These are phyloP conservation scores for Frankliniella fusca DNA, from an alignment of 2,888 invertebrate genomes.

Conservation along the genomic window DNA sequence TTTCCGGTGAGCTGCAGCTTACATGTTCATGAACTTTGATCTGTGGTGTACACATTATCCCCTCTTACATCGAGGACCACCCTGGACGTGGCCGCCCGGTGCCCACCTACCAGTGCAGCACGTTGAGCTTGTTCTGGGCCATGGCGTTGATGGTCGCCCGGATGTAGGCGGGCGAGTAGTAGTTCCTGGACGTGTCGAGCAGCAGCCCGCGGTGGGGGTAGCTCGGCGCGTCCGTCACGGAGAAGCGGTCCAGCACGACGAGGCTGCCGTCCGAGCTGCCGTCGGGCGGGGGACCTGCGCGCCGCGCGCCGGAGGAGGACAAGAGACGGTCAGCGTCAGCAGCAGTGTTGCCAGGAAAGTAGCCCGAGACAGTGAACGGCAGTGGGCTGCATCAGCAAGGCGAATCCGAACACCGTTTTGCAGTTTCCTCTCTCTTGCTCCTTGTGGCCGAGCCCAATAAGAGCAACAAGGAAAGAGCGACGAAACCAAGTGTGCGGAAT, in stretches of 20 bases:
- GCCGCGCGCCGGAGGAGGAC: conserved; percentile 27
- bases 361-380: too few species aligned
- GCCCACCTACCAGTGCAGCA: conserved; percentile 70
- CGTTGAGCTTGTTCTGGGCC: conserved; percentile 84
- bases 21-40: too few species aligned
- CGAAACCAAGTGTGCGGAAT: too few species aligned
- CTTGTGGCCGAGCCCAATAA: too few species aligned
- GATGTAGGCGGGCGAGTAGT: conserved; percentile 64
- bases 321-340: not conserved
- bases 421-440: too few species aligned
- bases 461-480: too few species aligned
- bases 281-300: conserved; percentile 18
- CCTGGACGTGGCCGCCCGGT: not conserved
- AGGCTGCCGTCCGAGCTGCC: conserved; percentile 43
- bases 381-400: too few species aligned
- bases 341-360: too few species aligned
- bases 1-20: too few species aligned
- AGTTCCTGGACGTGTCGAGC: conserved; percentile 86
- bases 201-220: conserved; percentile 82
- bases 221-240: conserved; percentile 71
- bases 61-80: not conserved
- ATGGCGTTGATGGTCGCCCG: conserved; percentile 75
- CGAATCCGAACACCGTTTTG: too few species aligned
- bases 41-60: too few species aligned
- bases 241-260: conserved; percentile 58